Conservation (phyloP, 2,797 vertebrate genomes). For the Karalla daura region DNA sequence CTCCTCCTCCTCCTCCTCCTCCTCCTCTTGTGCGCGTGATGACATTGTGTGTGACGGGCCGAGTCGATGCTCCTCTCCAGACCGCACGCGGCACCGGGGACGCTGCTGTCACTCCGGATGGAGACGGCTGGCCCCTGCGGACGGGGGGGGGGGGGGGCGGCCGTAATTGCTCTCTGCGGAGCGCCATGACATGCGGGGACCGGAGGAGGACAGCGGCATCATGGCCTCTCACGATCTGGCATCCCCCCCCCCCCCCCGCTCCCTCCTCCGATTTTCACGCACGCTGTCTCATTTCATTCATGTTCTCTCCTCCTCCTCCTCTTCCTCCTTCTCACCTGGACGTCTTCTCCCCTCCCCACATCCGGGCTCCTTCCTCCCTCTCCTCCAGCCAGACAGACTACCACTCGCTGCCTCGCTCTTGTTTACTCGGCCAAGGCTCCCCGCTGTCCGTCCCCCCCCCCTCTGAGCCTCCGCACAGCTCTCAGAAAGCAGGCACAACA, state of each 20-base stretch:
- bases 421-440: constrained; percentile 48
- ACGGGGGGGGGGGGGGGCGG: constrained; percentile 38
- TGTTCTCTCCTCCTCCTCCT: neutral
- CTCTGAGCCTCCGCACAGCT: constrained; percentile 30
- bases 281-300: constrained; percentile 23
- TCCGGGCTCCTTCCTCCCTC: neutral
- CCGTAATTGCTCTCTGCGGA: constrained; percentile 55
- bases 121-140: constrained; percentile 38
- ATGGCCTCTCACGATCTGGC: constrained; percentile 5
- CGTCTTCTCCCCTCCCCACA: constrained; percentile 15
- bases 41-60: constrained; percentile 34
- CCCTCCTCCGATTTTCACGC: constrained; percentile 4
- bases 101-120: constrained; percentile 56
- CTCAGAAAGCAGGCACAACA: constrained; percentile 40
- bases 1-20: constrained; percentile 16
- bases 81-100: constrained; percentile 27
- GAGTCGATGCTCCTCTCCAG: constrained; percentile 24
- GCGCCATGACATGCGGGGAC: constrained; percentile 42
- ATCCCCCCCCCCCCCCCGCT: constrained; percentile 4
- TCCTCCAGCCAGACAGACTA: neutral
- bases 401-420: constrained; percentile 27
- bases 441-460: constrained; percentile 23
- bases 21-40: constrained; percentile 25
- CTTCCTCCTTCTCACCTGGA: neutral
- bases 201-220: constrained; percentile 50